phyloP scores from a whole-genome alignment of 2,888 invertebrate genomes.

The Megalurothrips usitatus region DNA sequence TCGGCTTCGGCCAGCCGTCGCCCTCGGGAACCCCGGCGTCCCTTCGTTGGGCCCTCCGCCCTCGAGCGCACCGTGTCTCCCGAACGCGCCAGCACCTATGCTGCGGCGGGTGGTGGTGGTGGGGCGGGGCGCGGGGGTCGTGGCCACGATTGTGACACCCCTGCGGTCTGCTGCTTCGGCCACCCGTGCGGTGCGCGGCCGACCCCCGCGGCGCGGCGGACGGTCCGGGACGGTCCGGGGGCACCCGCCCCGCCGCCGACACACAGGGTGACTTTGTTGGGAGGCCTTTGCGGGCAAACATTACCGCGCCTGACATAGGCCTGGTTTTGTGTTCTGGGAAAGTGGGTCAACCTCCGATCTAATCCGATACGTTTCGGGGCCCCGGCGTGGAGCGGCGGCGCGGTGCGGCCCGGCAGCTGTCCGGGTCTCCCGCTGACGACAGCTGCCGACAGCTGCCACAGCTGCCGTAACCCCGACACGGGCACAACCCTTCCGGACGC shows the following conservation, averaged over 20 bases:
- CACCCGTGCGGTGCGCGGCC: no score
- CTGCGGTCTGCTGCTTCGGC: not conserved
- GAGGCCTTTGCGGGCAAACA: slow-evolving; percentile 44
- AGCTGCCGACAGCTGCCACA: not conserved
- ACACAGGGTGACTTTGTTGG: slow-evolving; percentile 38
- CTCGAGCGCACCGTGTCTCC: no score
- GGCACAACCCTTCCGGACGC: not conserved
- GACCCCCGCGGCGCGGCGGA: no score
- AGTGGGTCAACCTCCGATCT: slow-evolving; percentile 65
- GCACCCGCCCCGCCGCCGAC: not conserved
- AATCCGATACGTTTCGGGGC: slow-evolving; percentile 4
- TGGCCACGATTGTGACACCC: not conserved
- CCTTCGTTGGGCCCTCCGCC: not conserved
- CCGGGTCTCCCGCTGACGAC: not conserved
- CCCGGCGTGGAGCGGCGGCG: not conserved
- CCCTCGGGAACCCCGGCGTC: not conserved
- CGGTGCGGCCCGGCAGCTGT: not conserved
- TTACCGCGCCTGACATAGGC: slow-evolving; percentile 69
- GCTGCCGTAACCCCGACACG: not conserved
- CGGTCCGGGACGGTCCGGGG: not conserved
- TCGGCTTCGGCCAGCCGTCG: not conserved
- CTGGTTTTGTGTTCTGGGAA: slow-evolving; percentile 81
- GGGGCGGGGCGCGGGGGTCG: not conserved
- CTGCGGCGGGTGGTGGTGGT: not conserved
- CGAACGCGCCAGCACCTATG: not conserved